Conservation (phyloP, 2,888 invertebrate genomes). For the Kuschelorhynchus macadamiae region DNA sequence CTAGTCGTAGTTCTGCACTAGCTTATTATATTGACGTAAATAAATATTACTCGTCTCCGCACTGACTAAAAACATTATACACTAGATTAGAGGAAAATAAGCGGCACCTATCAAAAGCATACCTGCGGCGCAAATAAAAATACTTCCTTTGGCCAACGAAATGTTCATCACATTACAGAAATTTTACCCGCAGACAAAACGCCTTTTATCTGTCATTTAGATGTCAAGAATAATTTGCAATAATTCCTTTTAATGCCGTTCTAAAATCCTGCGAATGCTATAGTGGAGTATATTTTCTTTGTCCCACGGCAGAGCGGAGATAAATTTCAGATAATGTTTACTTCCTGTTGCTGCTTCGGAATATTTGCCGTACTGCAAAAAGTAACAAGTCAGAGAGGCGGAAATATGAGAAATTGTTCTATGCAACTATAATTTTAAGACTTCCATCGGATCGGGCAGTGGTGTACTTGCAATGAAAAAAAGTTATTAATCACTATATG, state of each 20-base stretch:
- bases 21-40: no score
- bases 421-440: no score
- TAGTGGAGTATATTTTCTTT: conserved; percentile 17
- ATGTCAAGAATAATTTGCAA: conserved; percentile 19
- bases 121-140: conserved; percentile 3
- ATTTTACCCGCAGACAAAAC: background rate
- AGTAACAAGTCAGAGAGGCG: no score
- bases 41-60: no score
- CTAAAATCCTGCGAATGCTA: conserved; percentile 12
- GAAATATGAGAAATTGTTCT: no score
- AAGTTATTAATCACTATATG: no score
- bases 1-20: no score
- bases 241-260: conserved; percentile 15
- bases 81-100: no score
- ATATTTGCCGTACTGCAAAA: conserved; percentile 11
- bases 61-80: no score
- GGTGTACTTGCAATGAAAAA: no score
- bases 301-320: conserved; percentile 1
- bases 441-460: no score
- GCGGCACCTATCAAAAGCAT: conserved; percentile 6
- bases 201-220: conserved; percentile 20
- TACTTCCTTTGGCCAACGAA: conserved; percentile 1
- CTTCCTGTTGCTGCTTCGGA: conserved; percentile 9
- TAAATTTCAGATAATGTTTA: conserved; percentile 16
- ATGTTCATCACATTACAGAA: background rate